Conservation (phyloP, 2,797 vertebrate species). For the Muraenolepis orangiensis region DNA sequence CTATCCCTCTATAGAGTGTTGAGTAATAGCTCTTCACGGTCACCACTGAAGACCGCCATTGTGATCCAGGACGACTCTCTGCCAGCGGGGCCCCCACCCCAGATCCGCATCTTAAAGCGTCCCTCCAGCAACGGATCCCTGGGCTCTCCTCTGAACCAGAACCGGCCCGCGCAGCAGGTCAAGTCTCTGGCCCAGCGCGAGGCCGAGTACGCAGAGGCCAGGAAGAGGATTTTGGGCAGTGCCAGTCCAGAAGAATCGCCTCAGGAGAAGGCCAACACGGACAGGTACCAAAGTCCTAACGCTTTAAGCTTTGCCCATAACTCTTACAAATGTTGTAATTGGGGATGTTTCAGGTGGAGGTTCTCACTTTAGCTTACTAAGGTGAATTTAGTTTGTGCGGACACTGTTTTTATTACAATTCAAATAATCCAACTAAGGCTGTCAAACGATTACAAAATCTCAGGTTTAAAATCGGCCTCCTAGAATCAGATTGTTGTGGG, state of each 20-base stretch:
- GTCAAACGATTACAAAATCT: no score
- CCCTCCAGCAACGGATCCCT: slow-evolving; percentile 89
- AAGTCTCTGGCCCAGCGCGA: slow-evolving; percentile 96
- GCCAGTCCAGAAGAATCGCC: slow-evolving; percentile 90
- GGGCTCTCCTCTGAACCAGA: slow-evolving; percentile 75
- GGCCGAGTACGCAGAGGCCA: slow-evolving; percentile 94
- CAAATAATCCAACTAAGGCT: background rate
- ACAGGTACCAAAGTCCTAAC: slow-evolving; percentile 68
- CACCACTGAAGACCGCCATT: slow-evolving; percentile 83
- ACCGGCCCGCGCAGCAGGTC: slow-evolving; percentile 83
- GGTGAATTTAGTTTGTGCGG: background rate
- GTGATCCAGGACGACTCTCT: slow-evolving; percentile 94
- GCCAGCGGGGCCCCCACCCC: slow-evolving; percentile 85
- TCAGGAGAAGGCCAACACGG: slow-evolving; percentile 84
- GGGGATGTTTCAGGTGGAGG: background rate
- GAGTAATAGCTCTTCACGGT: slow-evolving; percentile 70
- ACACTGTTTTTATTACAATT: background rate
- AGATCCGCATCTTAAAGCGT: slow-evolving; percentile 96
- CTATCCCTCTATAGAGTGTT: slow-evolving; percentile 74
- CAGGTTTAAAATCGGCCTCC: no score
- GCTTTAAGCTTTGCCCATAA: background rate
- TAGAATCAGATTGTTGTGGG: no score
- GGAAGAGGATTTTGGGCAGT: slow-evolving; percentile 94
- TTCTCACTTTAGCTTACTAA: background rate
- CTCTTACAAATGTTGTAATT: background rate